These are phyloP conservation scores for Caenorhabditis panamensis DNA, from an alignment of 2,888 invertebrate genomes.

Conservation along the genomic window DNA sequence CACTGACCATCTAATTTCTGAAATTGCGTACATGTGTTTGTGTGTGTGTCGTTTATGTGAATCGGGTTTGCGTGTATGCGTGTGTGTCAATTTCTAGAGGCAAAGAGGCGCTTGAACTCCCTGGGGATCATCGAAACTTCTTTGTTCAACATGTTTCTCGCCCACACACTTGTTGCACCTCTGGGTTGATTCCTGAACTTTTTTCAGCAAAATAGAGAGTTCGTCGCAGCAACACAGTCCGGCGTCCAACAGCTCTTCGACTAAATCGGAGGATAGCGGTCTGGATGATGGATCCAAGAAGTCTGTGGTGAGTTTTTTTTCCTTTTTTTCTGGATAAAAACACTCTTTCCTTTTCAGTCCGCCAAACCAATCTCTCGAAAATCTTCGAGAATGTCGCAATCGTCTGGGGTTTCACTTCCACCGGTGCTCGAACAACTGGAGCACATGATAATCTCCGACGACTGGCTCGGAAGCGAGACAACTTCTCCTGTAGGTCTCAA, in stretches of 20 bases:
- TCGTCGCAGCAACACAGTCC: conserved; percentile 69
- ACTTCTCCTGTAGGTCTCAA: conserved; percentile 37
- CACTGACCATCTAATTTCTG: conserved; percentile 39
- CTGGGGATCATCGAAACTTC: conserved; percentile 46
- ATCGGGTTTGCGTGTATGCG: conserved; percentile 43
- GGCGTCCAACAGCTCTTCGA: conserved; percentile 66
- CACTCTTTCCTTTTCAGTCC: conserved; percentile 2
- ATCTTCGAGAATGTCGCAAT: conserved; percentile 65
- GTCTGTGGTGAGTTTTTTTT: conserved; percentile 41
- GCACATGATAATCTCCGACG: conserved; percentile 77
- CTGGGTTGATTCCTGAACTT: neutral
- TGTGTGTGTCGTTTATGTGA: conserved; percentile 46
- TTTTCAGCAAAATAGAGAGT: conserved; percentile 63
- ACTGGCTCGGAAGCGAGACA: conserved; percentile 69
- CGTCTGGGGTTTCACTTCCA: conserved; percentile 64
- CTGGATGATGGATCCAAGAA: conserved; percentile 66
- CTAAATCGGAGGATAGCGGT: conserved; percentile 70
- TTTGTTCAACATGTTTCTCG: conserved; percentile 52
- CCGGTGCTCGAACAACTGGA: conserved; percentile 74
- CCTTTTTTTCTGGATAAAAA: neutral
- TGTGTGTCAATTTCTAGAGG: conserved; percentile 41
- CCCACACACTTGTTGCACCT: conserved; percentile 34
- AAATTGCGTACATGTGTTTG: conserved; percentile 47
- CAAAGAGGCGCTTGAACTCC: conserved; percentile 22
- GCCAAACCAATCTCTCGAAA: conserved; percentile 65